Conservation (phyloP, 2,797 vertebrate species). For the Discoglossus pictus region DNA sequence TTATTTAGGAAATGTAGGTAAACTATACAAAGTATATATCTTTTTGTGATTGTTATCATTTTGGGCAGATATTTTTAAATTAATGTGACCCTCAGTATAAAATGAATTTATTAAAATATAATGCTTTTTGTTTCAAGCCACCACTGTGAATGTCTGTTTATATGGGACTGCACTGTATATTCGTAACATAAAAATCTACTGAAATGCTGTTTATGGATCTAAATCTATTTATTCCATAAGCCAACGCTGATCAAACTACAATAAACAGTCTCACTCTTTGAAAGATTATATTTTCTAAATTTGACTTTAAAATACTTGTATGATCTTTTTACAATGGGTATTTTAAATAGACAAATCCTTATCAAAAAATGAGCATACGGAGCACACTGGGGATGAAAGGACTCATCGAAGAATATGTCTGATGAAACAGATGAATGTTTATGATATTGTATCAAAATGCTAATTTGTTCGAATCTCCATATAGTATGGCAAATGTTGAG, state of each 20-base stretch:
- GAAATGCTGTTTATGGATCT: too few species aligned
- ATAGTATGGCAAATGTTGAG: neutral
- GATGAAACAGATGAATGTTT: slow-evolving; percentile 13
- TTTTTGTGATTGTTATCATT: too few species aligned
- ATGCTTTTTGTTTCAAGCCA: too few species aligned
- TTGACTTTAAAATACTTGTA: neutral
- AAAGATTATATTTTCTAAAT: neutral
- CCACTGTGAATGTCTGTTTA: too few species aligned
- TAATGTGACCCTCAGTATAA: too few species aligned
- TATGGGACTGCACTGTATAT: too few species aligned
- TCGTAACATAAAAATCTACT: too few species aligned
- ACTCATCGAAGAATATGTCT: slow-evolving; percentile 1
- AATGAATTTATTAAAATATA: too few species aligned
- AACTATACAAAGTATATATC: too few species aligned
- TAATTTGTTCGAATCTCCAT: neutral
- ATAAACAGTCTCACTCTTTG: neutral
- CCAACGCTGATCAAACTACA: neutral
- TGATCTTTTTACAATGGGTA: neutral
- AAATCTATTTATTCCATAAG: too few species aligned
- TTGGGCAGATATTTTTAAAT: too few species aligned
- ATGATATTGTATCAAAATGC: slow-evolving; percentile 3
- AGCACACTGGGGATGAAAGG: neutral
- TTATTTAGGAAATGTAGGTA: too few species aligned
- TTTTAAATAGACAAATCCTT: neutral
- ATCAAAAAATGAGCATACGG: neutral